phyloP scores from a whole-genome alignment of 2,113 vertebrate genomes.

The Edolisoma coerulescens region DNA sequence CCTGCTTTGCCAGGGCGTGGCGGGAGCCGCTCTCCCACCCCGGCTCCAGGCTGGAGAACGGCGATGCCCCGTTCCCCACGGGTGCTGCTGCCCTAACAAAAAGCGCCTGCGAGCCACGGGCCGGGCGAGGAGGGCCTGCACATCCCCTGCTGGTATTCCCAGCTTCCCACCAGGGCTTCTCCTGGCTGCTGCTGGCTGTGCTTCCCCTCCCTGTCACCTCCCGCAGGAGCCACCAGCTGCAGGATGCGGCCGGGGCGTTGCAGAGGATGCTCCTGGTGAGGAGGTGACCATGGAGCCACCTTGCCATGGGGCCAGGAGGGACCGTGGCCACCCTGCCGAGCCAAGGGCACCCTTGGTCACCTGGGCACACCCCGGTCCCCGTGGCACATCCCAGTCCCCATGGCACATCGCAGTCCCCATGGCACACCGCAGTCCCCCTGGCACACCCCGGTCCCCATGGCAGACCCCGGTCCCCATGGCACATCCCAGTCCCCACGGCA shows the following conservation, averaged over 20 bases:
- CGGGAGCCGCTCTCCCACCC: background rate
- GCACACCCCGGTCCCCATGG: accelerated
- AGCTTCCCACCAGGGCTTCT: background rate
- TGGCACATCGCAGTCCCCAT: background rate
- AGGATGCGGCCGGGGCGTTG: background rate
- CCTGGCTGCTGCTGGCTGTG: accelerated
- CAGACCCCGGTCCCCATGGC: background rate
- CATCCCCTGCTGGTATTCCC: accelerated
- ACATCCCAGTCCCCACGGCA: accelerated
- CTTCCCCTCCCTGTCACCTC: background rate
- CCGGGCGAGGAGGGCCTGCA: background rate
- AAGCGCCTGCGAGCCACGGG: background rate
- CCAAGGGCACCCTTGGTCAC: background rate
- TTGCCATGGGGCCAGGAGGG: background rate
- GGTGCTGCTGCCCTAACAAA: accelerated
- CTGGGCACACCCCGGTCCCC: accelerated
- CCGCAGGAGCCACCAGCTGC: too few species aligned
- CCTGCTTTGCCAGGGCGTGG: background rate
- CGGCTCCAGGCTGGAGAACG: background rate
- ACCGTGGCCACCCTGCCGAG: accelerated
- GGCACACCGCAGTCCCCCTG: background rate
- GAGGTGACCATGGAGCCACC: background rate
- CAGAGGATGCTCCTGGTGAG: background rate
- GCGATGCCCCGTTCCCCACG: accelerated
- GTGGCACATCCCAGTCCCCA: accelerated